Evolutionary conservation across 2,797 vertebrate genomes (phyloP).

Genomic region (Synanceia verrucosa): DNA sequence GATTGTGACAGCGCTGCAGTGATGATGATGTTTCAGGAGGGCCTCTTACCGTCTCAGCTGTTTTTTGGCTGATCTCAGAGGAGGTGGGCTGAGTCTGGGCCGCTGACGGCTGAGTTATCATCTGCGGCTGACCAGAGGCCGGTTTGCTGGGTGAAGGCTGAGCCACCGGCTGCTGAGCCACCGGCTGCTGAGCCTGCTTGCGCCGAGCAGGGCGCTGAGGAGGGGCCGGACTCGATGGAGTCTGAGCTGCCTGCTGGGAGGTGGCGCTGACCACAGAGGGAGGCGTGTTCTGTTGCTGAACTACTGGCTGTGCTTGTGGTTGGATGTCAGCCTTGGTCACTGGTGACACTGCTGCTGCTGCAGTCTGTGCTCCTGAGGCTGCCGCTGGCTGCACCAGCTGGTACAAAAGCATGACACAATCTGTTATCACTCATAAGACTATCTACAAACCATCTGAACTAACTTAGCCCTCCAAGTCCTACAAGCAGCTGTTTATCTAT

Average conservation of each 20-base stretch:
- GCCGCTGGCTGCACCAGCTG: constrained; percentile 71
- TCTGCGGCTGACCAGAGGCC: constrained; percentile 41
- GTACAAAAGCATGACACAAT: constrained; percentile 45
- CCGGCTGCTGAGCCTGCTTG: constrained; percentile 68
- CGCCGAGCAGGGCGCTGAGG: constrained; percentile 83
- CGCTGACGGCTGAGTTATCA: constrained; percentile 43
- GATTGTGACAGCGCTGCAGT: background rate
- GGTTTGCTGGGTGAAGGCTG: constrained; percentile 60
- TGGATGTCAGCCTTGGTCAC: constrained; percentile 67
- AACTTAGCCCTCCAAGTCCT: background rate
- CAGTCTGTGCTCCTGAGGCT: constrained; percentile 71
- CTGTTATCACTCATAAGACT: background rate
- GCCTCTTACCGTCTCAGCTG: constrained; percentile 59
- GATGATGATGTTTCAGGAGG: background rate
- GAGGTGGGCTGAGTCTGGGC: constrained; percentile 32
- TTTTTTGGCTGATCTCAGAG: constrained; percentile 60
- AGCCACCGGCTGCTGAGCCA: constrained; percentile 47
- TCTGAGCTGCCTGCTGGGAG: constrained; percentile 68
- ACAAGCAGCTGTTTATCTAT: background rate
- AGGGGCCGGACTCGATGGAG: constrained; percentile 79
- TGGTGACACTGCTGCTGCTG: constrained; percentile 63
- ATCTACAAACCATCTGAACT: background rate
- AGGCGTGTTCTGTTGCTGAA: constrained; percentile 60
- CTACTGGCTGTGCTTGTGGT: constrained; percentile 64
- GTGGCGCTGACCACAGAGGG: constrained; percentile 35